Percentiles rank a stretch among this genome's conserved stretches.
Conservation (phyloP, 2,797 vertebrate genomes). For the Catharus ustulatus region DNA sequence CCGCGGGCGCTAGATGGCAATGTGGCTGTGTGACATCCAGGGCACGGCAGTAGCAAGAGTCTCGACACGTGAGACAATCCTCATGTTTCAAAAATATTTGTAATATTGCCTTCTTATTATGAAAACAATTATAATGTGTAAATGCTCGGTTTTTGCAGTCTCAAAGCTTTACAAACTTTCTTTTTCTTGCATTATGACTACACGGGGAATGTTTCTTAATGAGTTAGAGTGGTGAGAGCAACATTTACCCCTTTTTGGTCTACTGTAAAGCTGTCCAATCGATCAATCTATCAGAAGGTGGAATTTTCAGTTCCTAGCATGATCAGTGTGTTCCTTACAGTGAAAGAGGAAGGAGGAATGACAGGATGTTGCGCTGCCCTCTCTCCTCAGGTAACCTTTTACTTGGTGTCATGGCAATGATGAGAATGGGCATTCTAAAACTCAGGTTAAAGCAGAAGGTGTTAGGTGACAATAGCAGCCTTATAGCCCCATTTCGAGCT, state of each 20-base stretch:
- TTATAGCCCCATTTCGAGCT: background rate
- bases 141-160: background rate
- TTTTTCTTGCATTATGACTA: background rate
- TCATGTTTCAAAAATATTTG: conserved; percentile 48
- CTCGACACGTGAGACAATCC: background rate
- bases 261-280: background rate
- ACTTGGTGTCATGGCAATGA: background rate
- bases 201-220: background rate
- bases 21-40: background rate
- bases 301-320: background rate
- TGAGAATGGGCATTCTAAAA: background rate
- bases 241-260: background rate
- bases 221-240: background rate
- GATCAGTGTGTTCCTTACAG: background rate
- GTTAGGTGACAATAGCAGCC: background rate
- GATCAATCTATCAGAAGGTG: background rate
- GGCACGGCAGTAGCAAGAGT: background rate
- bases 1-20: conserved; percentile 53
- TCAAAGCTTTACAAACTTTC: background rate
- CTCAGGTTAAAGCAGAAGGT: background rate
- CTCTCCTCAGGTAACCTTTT: background rate
- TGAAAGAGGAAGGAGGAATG: background rate
- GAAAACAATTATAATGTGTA: conserved; percentile 28
- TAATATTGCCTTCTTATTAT: conserved; percentile 40
- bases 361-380: background rate